These are phyloP conservation scores for Brachirus orientalis DNA, from an alignment of 2,113 vertebrate species.

Conservation along the genomic window DNA sequence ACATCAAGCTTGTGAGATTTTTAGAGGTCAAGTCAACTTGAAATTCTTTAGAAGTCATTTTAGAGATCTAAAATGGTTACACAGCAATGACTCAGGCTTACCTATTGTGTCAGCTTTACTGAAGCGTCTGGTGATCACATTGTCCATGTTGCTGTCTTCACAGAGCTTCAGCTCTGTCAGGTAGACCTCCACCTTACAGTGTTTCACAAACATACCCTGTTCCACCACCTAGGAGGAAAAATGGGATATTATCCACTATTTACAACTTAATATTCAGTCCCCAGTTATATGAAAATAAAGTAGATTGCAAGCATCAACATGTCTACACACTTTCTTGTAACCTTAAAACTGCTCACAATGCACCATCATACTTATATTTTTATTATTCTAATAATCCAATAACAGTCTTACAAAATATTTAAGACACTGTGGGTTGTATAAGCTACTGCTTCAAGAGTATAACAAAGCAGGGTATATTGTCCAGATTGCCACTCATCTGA, in stretches of 20 bases:
- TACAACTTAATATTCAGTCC: not conserved
- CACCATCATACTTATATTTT: not conserved
- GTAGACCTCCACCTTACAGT: slow-evolving; percentile 99
- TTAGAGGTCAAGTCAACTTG: not conserved
- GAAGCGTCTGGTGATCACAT: slow-evolving; percentile 94
- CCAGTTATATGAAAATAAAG: no score
- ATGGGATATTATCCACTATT: not conserved
- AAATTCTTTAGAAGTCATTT: not conserved
- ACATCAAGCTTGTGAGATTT: no score
- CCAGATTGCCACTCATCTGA: slow-evolving; percentile 45
- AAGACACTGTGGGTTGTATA: not conserved
- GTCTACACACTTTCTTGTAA: not conserved
- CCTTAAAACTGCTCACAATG: not conserved
- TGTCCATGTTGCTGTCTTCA: slow-evolving; percentile 97
- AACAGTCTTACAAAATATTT: not conserved
- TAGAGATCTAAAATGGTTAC: not conserved
- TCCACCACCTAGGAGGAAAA: slow-evolving; percentile 89
- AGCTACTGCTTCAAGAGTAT: slow-evolving; percentile 6
- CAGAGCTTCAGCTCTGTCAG: slow-evolving; percentile 97
- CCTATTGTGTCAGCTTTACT: slow-evolving; percentile 99
- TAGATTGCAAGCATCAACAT: no score
- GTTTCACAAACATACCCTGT: slow-evolving; percentile 99
- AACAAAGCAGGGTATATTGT: slow-evolving; percentile 27
- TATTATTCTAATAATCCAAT: not conserved
- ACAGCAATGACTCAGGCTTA: slow-evolving; percentile 65